A percentile compares a stretch with the other conserved stretches of the same genome.
Conservation (phyloP, 2,113 vertebrate species). For the Pionites leucogaster region DNA sequence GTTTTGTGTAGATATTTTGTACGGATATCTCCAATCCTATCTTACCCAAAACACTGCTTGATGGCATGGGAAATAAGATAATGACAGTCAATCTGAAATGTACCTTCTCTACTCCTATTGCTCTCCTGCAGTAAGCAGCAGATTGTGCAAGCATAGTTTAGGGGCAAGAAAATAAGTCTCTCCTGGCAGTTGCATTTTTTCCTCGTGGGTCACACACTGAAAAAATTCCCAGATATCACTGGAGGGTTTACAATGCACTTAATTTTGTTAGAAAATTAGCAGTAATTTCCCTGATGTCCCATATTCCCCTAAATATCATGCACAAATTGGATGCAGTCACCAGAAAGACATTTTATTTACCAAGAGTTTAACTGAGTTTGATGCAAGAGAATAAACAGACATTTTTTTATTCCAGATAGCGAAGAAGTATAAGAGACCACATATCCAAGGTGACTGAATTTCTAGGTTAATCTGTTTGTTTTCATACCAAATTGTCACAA, state of each 20-base stretch:
- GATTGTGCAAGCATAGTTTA: accelerated
- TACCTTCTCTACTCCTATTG: neutral
- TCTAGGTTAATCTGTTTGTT: neutral
- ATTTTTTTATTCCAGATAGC: neutral
- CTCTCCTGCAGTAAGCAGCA: neutral
- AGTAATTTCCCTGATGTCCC: neutral
- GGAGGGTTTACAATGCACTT: neutral
- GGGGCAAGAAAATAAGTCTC: neutral
- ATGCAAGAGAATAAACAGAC: neutral
- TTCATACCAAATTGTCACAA: neutral
- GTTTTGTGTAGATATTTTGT: too few relatives aligned
- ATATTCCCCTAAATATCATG: neutral
- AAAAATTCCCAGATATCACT: neutral
- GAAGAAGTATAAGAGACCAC: neutral
- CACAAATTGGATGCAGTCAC: neutral
- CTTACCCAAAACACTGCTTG: neutral
- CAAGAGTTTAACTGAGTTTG: constrained; percentile 1
- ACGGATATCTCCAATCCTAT: neutral
- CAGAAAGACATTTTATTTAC: neutral
- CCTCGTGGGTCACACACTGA: neutral
- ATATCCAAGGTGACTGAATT: neutral
- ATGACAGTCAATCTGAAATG: neutral
- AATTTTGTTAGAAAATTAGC: constrained; percentile 2
- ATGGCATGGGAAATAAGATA: neutral
- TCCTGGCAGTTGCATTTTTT: neutral